phyloP scores from a whole-genome alignment of 2,888 invertebrate species.

The Orthonevra nobilis region DNA sequence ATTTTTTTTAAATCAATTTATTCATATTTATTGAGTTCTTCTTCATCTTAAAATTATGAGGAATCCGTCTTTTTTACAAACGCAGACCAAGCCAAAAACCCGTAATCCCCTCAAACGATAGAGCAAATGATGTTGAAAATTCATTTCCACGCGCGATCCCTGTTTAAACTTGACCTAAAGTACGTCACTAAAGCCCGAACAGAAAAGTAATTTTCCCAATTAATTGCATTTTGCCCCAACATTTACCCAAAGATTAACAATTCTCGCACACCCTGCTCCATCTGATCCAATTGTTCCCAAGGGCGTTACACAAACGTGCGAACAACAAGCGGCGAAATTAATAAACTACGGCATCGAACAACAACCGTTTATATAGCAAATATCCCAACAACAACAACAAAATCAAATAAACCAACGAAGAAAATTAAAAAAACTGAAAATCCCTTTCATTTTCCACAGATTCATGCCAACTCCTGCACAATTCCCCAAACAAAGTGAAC shows the following conservation, averaged over 20 bases:
- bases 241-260: slow-evolving; percentile 17
- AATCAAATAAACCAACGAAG: slow-evolving; percentile 5
- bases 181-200: too few relatives aligned
- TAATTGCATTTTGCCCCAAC: slow-evolving; percentile 12
- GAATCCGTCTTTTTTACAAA: too few relatives aligned
- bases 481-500: slow-evolving; percentile 76
- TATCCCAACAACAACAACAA: not conserved
- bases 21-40: too few relatives aligned
- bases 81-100: too few relatives aligned
- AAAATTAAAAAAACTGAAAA: slow-evolving; percentile 44
- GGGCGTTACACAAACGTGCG: slow-evolving; percentile 18
- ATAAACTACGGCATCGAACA: too few relatives aligned
- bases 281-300: slow-evolving; percentile 24
- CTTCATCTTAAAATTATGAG: too few relatives aligned
- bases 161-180: too few relatives aligned
- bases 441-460: slow-evolving; percentile 73
- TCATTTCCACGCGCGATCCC: too few relatives aligned
- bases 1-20: too few relatives aligned
- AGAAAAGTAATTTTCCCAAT: slow-evolving; percentile 1
- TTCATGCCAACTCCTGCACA: slow-evolving; percentile 78
- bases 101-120: too few relatives aligned
- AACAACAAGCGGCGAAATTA: slow-evolving; percentile 13
- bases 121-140: too few relatives aligned
- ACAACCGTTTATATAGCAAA: not conserved
- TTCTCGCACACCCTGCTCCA: slow-evolving; percentile 2